Evolutionary conservation across 1,140 invertebrate species (phyloP), one percentile per base, ranked within the genome.

Genomic region (Bombus haemorrhoidalis): DNA sequence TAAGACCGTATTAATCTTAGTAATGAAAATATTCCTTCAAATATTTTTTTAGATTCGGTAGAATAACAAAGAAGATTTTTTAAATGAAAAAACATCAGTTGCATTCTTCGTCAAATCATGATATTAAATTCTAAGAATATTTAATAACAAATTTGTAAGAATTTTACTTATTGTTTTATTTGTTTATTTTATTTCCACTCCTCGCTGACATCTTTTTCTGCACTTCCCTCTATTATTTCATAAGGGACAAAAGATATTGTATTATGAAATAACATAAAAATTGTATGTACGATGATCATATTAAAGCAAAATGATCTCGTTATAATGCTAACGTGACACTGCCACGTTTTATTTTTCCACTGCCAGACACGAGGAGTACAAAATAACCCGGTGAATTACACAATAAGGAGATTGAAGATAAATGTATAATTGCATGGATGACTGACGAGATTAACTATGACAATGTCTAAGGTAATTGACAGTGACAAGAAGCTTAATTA

Each of bases 401-500:
- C 75, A 66, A 43, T 47, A 53, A 68, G 43, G 25, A 69, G 62
- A 79, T 79, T 43, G 18, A 25, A 25, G 59, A 80, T 80, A 80
- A 80, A 69, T 80, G 66, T 53, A 53, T 80, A 80, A 80, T 80
- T 69, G 59, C 75, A 78, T 2, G n/a, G 43, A 53, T 41, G 25
- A 39, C 64, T 47, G 78, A 80, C 64, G 22, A 69, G 43, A 69
- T 53, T 47, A 80, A 47, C 64, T 53, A 22, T 47, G 78, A 80
- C 78, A 47, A 69, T 53, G 64, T 69, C 64, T 53, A n/a, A 37
- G 32, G 25, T 80, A 69, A 80, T 68, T 80, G 78, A 80, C 78
- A 80, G 78, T 80, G 78, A 80, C 43, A 32, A 53, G 64, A 80
- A 80, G 53, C 22, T 41, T 80, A 80, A 80, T 69, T 80, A 47